A percentile compares a stretch with the other conserved stretches of the same genome.
These are phyloP conservation scores for Vireo altiloquus DNA, from an alignment of 2,113 vertebrate genomes.

Conservation along the genomic window DNA sequence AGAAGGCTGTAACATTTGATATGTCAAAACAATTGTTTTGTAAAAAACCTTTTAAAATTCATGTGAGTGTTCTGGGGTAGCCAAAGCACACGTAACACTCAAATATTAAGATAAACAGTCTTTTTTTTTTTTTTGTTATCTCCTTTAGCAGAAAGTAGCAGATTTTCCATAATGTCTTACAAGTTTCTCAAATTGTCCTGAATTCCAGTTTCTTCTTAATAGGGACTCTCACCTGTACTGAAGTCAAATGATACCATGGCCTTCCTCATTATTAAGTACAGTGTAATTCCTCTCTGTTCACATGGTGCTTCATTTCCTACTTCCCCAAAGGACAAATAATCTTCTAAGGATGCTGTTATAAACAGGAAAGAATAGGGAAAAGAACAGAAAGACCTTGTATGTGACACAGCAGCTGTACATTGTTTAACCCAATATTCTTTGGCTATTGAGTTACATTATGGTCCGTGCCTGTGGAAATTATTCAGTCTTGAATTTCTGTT, in stretches of 20 bases:
- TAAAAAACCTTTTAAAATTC: not conserved
- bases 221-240: not conserved
- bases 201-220: not conserved
- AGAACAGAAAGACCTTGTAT: not conserved
- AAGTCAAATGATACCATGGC: not conserved
- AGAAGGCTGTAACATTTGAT: not conserved
- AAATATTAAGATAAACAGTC: not conserved
- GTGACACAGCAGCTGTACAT: not conserved
- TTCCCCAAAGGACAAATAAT: not conserved
- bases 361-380: not conserved
- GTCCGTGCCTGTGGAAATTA: not conserved
- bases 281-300: not conserved
- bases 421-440: not conserved
- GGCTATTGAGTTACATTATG: not conserved
- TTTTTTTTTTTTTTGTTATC: not conserved
- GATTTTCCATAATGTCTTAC: accelerated
- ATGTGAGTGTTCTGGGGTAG: not conserved
- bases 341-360: not conserved
- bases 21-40: not conserved
- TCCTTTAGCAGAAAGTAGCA: not conserved
- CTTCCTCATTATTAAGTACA: not conserved
- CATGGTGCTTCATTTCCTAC: not conserved
- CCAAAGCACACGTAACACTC: not conserved
- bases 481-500: not conserved
- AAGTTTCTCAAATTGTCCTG: not conserved